phyloP scores from a whole-genome alignment of 2,797 vertebrate genomes.

The Coreius guichenoti region DNA sequence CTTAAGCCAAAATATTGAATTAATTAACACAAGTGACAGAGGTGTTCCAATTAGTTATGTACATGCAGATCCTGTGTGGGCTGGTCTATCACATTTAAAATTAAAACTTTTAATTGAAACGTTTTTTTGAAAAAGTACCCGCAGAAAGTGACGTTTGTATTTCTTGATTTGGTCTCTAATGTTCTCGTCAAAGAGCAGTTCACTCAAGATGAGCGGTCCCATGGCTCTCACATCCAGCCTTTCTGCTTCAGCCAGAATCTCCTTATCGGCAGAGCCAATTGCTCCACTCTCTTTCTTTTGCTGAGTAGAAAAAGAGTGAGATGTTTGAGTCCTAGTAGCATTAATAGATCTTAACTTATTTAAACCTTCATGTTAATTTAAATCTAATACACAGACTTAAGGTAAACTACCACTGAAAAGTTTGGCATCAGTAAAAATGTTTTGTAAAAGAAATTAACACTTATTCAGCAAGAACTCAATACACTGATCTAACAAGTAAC shows the following conservation, averaged over 20 bases:
- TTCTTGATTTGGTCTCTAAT: slow-evolving; percentile 97
- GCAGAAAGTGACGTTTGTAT: slow-evolving; percentile 93
- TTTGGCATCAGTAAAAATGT: neutral
- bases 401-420: neutral
- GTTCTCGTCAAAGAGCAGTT: slow-evolving; percentile 94
- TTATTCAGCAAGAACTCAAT: neutral
- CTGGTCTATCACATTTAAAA: slow-evolving; percentile 73
- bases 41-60: neutral
- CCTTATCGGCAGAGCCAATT: slow-evolving; percentile 91
- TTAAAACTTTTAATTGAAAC: no score
- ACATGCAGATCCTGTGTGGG: neutral
- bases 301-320: slow-evolving; percentile 66
- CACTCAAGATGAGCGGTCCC: slow-evolving; percentile 94
- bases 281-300: slow-evolving; percentile 92
- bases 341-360: neutral
- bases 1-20: neutral
- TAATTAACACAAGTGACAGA: neutral
- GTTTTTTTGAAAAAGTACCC: slow-evolving; percentile 77
- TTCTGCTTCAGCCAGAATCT: slow-evolving; percentile 95
- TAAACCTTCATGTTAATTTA: neutral
- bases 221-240: slow-evolving; percentile 95
- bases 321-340: neutral
- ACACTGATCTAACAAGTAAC: neutral
- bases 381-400: neutral
- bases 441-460: neutral